These are phyloP conservation scores for Pelecanoides urinatrix DNA, from an alignment of 2,113 vertebrate species.

Conservation along the genomic window DNA sequence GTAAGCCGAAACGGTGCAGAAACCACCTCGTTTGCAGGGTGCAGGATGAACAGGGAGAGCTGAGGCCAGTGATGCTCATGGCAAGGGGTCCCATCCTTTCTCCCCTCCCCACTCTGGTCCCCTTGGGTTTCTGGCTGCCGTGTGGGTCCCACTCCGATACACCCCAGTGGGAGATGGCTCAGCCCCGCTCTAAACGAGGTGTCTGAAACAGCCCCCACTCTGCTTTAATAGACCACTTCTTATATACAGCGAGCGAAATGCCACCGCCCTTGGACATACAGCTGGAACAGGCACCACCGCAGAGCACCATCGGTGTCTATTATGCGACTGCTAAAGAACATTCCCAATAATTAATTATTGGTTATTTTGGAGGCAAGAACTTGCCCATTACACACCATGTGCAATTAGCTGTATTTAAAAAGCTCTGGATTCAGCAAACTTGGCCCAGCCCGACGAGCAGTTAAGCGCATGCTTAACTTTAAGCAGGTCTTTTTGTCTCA, in stretches of 20 bases:
- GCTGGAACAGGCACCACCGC: not conserved
- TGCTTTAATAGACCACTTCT: not conserved
- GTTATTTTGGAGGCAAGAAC: not conserved
- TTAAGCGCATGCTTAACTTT: not conserved
- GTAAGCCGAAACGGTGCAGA: not conserved
- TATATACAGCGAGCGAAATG: rapidly evolving
- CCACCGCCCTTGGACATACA: not conserved
- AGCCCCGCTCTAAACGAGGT: not conserved
- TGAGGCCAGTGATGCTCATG: not conserved
- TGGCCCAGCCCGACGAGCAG: not conserved
- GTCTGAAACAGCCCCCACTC: not conserved
- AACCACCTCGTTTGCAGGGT: not conserved
- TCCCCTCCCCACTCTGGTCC: not conserved
- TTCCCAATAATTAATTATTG: not conserved
- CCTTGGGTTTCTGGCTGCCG: not conserved
- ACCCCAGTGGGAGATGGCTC: not conserved
- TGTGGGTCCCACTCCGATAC: rapidly evolving
- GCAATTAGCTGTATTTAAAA: not conserved
- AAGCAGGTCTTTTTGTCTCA: not conserved
- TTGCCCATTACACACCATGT: not conserved
- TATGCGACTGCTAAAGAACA: not conserved
- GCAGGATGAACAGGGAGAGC: not conserved
- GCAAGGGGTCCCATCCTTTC: rapidly evolving
- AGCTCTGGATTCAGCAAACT: not conserved
- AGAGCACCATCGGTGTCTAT: rapidly evolving